These are phyloP conservation scores for Drosophila ironensis DNA, from an alignment of 1,140 invertebrate species.

Conservation along the genomic window DNA sequence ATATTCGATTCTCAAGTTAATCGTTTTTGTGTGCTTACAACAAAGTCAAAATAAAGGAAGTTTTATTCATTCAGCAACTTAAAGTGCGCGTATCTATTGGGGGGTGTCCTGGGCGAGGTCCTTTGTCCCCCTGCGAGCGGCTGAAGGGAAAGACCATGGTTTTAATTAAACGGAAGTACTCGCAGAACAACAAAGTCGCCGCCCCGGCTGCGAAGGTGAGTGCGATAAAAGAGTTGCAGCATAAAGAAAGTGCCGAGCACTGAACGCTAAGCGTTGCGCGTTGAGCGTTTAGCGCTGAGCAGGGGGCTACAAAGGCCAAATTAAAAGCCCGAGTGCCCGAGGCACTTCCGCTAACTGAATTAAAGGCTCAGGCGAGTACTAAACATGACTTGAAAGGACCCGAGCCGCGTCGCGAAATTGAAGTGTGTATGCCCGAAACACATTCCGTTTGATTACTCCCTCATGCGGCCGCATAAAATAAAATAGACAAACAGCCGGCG, in stretches of 20 bases:
- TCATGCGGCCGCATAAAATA: slow-evolving; percentile 34
- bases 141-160: slow-evolving; percentile 9
- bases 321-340: slow-evolving; percentile 34
- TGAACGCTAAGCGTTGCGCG: too few relatives aligned
- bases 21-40: slow-evolving; percentile 63
- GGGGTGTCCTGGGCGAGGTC: not conserved
- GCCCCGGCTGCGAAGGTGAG: slow-evolving; percentile 17
- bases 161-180: slow-evolving; percentile 54
- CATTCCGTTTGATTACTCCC: slow-evolving; percentile 33
- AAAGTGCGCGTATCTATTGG: not conserved
- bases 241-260: slow-evolving; percentile 35
- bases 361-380: slow-evolving; percentile 24
- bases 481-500: slow-evolving; percentile 29
- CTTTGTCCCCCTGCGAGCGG: not conserved
- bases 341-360: slow-evolving; percentile 52
- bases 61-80: slow-evolving; percentile 53
- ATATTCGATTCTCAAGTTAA: slow-evolving; percentile 54
- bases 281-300: slow-evolving; percentile 8
- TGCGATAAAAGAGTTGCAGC: slow-evolving; percentile 40
- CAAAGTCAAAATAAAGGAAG: slow-evolving; percentile 54
- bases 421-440: not conserved
- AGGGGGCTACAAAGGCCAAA: slow-evolving; percentile 43
- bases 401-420: not conserved
- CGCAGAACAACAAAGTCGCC: slow-evolving; percentile 11
- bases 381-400: slow-evolving; percentile 1